Base-by-base conservation (phyloP, 2,113 vertebrate genomes). In the Anseranas semipalmata region DNA sequence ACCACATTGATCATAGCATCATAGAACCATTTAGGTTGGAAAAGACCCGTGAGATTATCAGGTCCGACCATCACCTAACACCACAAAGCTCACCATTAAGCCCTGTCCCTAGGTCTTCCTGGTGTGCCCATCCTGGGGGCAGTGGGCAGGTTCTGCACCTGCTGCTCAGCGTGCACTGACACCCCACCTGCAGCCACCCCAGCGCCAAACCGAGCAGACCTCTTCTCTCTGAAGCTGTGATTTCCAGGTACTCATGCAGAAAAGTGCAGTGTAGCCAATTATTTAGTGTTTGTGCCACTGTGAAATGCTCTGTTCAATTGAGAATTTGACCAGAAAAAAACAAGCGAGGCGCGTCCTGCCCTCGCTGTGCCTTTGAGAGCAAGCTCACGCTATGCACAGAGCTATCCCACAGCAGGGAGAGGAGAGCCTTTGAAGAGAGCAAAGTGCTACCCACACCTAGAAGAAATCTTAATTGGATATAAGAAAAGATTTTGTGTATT, bases 401-500 rank as follows among this genome's bases (percentile, higher is more conserved):
- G 85, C 24, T n/a, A 50, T 74, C 41, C 50, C 43, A 33, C 65
- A 30, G 74, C 68, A 56, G 18, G 20, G 48, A 87, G 30, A n/a
- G 22, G 27, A 74, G 63, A 28, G 19, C 55, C 85, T 93, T 84
- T 86, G 76, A 90, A 71, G 52, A 65, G 60, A 93, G 27, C 8
- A 33, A 74, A 71, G 56, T 75, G 60, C 16, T 59, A 59, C 70
- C 82, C 1, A 1, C 12, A 68, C 81, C 80, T 33, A 10, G 62
- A 46, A 75, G 66, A 89, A 92, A 85, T 17, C 73, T 48, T 96
- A 89, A 91, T 81, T 94, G 81, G 91, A 48, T 76, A 35, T 76
- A 87, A 89, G 93, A 52, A 82, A 94, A 95, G 60, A 66, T 92
- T 92, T 82, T 87, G 70, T 73, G 39, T 56, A 82, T 93, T 94